Base-by-base conservation (phyloP, 2,113 vertebrate genomes). In the Dasyornis broadbenti region DNA sequence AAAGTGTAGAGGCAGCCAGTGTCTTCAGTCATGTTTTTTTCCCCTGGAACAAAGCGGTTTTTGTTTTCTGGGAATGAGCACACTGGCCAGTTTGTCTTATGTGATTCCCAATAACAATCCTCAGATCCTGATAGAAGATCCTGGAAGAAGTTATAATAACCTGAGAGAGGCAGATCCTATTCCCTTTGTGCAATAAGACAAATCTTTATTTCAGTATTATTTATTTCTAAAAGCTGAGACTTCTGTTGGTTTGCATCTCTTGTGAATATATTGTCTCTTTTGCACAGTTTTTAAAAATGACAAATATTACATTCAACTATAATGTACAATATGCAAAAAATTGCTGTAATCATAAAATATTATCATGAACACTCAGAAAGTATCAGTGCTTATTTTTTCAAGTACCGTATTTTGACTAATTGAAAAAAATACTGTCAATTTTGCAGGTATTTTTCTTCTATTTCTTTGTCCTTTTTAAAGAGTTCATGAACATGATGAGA, bases 11-110 rank as follows among this genome's bases (percentile, higher is more conserved):
- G 31, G n/a, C 15, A 60, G 13, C 5, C 24, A 77, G 7, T 47
- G 10, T 52, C 24, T 56, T 70, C 24, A 57, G 0, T 79, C 1
- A 0, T 18, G 24, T 16, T 76, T 1, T 27, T 16, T n/a, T 54
- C 4, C 24, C 11, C 15, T 23, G 50, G 59, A 89, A 82, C 39
- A 82, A 82, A 28, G 39, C 53, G 14, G 11, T 10, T 72, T 64
- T 92, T 81, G 5, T 81, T 56, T 82, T 69, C 49, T 59, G 49
- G 30, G 23, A 64, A 45, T 73, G 12, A 54, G 9, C 5, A 60
- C 9, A 13, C 20, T 24, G 40, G 31, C 11, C 35, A 37, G 23
- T 84, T 68, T 81, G 24, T 30, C 69, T 26, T 40, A 37, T 50
- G 7, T 19, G 22, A 27, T 77, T 44, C 16, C 11, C 6, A 53